phyloP scores from a whole-genome alignment of 2,113 vertebrate species.

The Cyphomyrus plagiostoma region DNA sequence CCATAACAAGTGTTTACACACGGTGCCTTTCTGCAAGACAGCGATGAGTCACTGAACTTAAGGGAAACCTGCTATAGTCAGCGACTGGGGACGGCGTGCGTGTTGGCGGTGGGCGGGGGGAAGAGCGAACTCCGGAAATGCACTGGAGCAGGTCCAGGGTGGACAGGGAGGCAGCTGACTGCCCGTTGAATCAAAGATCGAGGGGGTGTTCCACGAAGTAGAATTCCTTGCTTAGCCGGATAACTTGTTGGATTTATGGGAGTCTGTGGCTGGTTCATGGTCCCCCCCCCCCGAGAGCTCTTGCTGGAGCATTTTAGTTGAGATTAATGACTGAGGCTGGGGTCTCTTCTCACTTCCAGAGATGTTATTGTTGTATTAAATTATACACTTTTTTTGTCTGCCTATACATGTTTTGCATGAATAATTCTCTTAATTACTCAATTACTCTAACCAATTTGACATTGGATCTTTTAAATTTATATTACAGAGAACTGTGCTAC shows the following conservation, averaged over 20 bases:
- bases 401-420: neutral
- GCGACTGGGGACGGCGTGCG: neutral
- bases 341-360: neutral
- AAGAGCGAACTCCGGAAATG: neutral
- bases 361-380: neutral
- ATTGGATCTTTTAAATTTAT: neutral
- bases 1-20: neutral
- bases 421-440: slow-evolving; percentile 1
- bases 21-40: neutral
- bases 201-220: neutral
- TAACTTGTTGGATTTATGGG: neutral
- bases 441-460: neutral
- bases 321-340: neutral
- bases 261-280: neutral
- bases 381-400: neutral
- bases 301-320: neutral
- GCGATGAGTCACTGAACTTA: neutral
- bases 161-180: neutral
- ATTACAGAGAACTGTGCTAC: neutral
- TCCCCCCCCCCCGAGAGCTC: neutral
- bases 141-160: neutral
- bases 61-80: neutral
- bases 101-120: neutral
- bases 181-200: neutral
- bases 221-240: neutral